These are phyloP conservation scores for Palythoa grandiflora DNA, from an alignment of 92 coral and sea anemone species.

Conservation along the genomic window DNA sequence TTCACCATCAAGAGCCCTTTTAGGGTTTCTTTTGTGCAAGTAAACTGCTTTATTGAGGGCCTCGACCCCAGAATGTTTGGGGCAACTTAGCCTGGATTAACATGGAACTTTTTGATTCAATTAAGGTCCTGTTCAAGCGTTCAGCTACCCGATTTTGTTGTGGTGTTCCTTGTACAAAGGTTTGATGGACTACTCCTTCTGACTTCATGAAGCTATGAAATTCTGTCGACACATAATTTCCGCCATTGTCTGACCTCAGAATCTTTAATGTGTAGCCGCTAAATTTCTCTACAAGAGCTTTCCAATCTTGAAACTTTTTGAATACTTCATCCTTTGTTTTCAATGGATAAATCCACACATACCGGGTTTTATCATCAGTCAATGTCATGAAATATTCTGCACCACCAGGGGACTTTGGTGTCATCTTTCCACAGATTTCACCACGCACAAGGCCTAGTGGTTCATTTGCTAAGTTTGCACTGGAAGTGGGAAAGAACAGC, in stretches of 20 bases:
- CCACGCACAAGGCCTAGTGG: constrained; percentile 63
- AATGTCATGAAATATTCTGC: constrained; percentile 26
- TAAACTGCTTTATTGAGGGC: constrained; percentile 69
- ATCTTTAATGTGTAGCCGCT: constrained; percentile 46
- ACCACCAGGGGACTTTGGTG: constrained; percentile 15
- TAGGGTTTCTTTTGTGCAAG: constrained; percentile 68
- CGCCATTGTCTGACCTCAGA: constrained; percentile 60
- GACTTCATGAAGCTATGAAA: constrained; percentile 53
- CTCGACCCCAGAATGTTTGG: constrained; percentile 69
- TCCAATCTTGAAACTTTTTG: constrained; percentile 56
- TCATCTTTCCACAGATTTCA: constrained; percentile 73
- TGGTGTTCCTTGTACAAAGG: constrained; percentile 70
- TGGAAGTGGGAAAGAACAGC: constrained; percentile 50
- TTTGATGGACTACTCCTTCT: constrained; percentile 61
- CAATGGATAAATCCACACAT: constrained; percentile 58
- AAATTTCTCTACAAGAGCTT: constrained; percentile 62
- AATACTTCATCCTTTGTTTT: constrained; percentile 49
- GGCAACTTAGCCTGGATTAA: constrained; percentile 64
- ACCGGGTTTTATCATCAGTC: constrained; percentile 73
- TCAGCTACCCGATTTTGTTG: constrained; percentile 77
- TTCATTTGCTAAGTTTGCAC: constrained; percentile 62
- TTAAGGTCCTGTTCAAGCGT: constrained; percentile 67
- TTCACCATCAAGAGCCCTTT: constrained; percentile 43
- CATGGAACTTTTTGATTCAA: constrained; percentile 62
- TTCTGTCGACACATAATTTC: constrained; percentile 50